phyloP scores from a whole-genome alignment of 2,888 invertebrate species.

The Phrixothrix hirtus region DNA sequence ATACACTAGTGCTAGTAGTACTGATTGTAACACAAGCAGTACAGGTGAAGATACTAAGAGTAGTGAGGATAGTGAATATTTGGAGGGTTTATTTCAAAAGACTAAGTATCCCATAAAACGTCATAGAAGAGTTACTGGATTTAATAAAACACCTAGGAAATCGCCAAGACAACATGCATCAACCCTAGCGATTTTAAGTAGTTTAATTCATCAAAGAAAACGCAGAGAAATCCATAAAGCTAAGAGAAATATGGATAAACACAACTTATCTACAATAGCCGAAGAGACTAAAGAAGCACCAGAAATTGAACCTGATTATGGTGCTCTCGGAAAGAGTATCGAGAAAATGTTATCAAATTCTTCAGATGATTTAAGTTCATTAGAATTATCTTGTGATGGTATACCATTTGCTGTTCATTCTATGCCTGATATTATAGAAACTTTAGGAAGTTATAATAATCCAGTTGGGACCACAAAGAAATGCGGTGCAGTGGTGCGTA shows the following conservation, averaged over 20 bases:
- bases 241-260: conserved; percentile 32
- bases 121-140: conserved; percentile 1
- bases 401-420: too few species aligned
- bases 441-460: conserved; percentile 49
- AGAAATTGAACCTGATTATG: conserved; percentile 52
- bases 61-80: conserved; percentile 24
- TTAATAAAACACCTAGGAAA: conserved; percentile 70
- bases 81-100: not conserved
- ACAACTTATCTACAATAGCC: conserved; percentile 25
- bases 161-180: conserved; percentile 88
- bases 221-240: conserved; percentile 45
- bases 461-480: too few species aligned
- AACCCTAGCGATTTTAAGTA: conserved; percentile 79
- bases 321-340: conserved; percentile 55
- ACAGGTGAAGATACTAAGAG: conserved; percentile 39
- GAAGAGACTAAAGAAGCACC: conserved; percentile 41
- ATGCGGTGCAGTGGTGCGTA: too few species aligned
- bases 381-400: conserved; percentile 42
- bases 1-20: conserved; percentile 40
- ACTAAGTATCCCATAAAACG: conserved; percentile 1
- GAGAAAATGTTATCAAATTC: conserved; percentile 54
- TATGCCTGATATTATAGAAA: conserved; percentile 45
- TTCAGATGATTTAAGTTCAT: conserved; percentile 54
- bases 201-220: conserved; percentile 63
- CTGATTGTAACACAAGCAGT: conserved; percentile 41